Conservation (phyloP, 2,797 vertebrate genomes). For the Gymnocypris eckloni region DNA sequence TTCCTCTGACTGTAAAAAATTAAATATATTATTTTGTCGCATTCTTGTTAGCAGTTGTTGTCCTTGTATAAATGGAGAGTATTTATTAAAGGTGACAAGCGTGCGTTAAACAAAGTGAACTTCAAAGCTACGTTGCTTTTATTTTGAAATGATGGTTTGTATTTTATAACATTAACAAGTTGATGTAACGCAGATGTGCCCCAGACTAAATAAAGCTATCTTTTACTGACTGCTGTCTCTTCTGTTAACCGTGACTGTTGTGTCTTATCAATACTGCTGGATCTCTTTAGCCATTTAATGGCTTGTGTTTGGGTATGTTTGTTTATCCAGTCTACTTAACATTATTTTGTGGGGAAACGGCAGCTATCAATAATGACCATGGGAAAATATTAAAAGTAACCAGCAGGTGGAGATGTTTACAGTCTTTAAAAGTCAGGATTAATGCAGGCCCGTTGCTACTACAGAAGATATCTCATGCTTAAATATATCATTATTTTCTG, state of each 20-base stretch:
- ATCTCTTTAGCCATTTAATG: neutral
- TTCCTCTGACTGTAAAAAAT: slow-evolving; percentile 68
- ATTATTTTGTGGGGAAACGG: neutral
- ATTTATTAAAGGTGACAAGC: slow-evolving; percentile 80
- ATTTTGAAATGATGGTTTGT: slow-evolving; percentile 96
- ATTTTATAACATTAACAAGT: slow-evolving; percentile 91
- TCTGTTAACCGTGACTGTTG: slow-evolving; percentile 1
- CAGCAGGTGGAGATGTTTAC: slow-evolving; percentile 25
- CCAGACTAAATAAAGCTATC: slow-evolving; percentile 79
- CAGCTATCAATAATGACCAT: slow-evolving; percentile 5
- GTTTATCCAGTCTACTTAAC: neutral
- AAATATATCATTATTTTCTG: neutral
- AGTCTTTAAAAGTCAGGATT: neutral
- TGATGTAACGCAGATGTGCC: slow-evolving; percentile 79
- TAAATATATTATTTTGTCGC: slow-evolving; percentile 61
- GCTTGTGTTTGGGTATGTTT: neutral
- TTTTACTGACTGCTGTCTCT: slow-evolving; percentile 71
- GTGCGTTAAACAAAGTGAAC: slow-evolving; percentile 75
- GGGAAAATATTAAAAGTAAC: neutral
- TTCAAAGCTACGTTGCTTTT: slow-evolving; percentile 89
- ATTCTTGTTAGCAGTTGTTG: slow-evolving; percentile 66
- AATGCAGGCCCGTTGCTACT: neutral
- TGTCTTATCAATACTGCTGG: neutral
- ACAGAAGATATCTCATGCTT: neutral
- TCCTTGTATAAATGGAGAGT: slow-evolving; percentile 76